phyloP scores from a whole-genome alignment of 1,140 invertebrate species.

The Nebria ingens region DNA sequence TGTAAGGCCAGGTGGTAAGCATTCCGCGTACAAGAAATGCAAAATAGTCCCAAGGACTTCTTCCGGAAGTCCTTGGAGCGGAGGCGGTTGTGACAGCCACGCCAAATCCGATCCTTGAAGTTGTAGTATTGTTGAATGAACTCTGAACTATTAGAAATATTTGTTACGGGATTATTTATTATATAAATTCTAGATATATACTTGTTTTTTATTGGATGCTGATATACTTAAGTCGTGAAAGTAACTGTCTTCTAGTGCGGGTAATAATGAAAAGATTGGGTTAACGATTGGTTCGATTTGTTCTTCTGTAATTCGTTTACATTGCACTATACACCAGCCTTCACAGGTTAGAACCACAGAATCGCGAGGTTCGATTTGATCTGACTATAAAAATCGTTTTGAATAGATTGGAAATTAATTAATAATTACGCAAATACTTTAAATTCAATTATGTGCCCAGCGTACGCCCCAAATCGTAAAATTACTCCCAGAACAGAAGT shows the following conservation, averaged over 20 bases:
- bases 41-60: constrained; percentile 47
- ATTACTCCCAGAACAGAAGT: constrained; percentile 30
- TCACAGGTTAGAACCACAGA: constrained; percentile 48
- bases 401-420: constrained; percentile 10
- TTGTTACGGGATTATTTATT: neutral
- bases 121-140: constrained; percentile 48
- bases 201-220: constrained; percentile 42
- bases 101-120: constrained; percentile 44
- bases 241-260: constrained; percentile 52
- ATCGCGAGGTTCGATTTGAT: constrained; percentile 41
- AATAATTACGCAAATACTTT: constrained; percentile 36
- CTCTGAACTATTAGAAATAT: constrained; percentile 41
- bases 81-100: constrained; percentile 38
- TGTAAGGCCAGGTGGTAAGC: constrained; percentile 43
- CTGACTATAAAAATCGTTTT: constrained; percentile 28
- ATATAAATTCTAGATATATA: constrained; percentile 23
- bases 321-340: constrained; percentile 51
- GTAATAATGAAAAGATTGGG: constrained; percentile 43
- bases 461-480: constrained; percentile 49
- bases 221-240: constrained; percentile 49
- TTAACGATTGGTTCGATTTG: constrained; percentile 35
- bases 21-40: constrained; percentile 54
- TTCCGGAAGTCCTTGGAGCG: constrained; percentile 41
- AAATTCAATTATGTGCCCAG: constrained; percentile 56
- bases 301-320: constrained; percentile 41